Conservation (phyloP, 2,797 vertebrate species). For the Lutjanus argentimaculatus region DNA sequence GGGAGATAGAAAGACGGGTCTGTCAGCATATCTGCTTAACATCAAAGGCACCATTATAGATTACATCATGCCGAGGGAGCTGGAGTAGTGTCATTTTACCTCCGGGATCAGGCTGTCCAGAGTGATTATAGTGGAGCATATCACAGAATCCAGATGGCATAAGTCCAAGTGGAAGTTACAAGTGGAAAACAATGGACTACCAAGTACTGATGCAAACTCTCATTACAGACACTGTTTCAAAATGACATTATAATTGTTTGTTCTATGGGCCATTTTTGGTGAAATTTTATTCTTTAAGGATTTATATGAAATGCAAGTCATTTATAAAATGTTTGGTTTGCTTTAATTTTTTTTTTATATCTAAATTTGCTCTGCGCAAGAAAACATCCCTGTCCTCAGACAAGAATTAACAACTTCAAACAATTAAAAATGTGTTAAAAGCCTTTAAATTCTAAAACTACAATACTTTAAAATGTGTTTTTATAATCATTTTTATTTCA, state of each 20-base stretch:
- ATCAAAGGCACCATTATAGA: constrained; percentile 11
- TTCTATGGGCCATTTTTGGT: no score
- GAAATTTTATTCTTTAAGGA: no score
- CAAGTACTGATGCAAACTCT: neutral
- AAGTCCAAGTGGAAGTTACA: neutral
- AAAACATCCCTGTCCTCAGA: no score
- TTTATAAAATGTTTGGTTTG: no score
- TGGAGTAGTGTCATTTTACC: neutral
- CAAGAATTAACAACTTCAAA: no score
- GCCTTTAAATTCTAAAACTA: no score
- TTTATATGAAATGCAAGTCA: no score
- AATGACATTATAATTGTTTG: neutral
- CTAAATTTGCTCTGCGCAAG: no score
- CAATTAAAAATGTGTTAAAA: no score
- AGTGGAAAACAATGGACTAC: constrained; percentile 5
- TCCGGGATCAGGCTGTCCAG: constrained; percentile 2
- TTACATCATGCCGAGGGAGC: constrained; percentile 15
- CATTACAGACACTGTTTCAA: neutral
- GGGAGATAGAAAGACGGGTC: neutral
- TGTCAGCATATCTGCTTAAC: constrained; percentile 12
- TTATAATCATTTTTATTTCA: no score
- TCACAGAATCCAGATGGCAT: constrained; percentile 1
- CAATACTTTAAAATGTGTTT: no score
- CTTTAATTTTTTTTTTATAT: no score
- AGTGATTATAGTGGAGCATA: neutral